These are phyloP conservation scores for Tricholaema leucomelas DNA, from an alignment of 2,113 vertebrate genomes.

Conservation along the genomic window DNA sequence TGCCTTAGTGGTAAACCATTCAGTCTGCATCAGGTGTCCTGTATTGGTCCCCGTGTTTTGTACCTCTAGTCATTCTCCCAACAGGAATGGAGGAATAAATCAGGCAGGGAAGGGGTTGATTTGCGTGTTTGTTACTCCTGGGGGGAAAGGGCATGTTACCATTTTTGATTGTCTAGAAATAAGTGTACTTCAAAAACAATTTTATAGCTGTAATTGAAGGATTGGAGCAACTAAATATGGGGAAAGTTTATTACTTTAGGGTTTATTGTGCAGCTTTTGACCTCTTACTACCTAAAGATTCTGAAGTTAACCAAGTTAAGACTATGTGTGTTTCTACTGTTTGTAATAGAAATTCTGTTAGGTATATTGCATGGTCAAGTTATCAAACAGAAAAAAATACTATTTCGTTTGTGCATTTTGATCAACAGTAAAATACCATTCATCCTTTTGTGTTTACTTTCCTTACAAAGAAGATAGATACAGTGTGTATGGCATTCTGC, in stretches of 20 bases:
- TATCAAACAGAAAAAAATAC: neutral
- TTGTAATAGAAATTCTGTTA: neutral
- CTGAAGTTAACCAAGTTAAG: neutral
- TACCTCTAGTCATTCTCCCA: neutral
- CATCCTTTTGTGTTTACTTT: neutral
- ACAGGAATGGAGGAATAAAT: neutral
- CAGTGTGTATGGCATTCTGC: neutral
- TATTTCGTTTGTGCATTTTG: neutral
- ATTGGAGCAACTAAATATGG: neutral
- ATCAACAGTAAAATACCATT: neutral
- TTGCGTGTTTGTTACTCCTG: neutral
- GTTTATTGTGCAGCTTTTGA: neutral
- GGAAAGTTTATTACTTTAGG: neutral
- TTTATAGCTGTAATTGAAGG: neutral
- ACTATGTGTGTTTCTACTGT: rapidly evolving
- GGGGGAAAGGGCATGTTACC: neutral
- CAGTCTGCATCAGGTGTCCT: neutral
- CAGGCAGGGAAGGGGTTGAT: neutral
- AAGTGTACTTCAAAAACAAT: neutral
- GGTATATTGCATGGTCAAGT: neutral
- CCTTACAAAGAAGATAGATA: neutral
- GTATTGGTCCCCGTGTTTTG: neutral
- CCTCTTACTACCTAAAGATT: neutral
- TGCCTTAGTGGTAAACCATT: neutral
- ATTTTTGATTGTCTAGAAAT: neutral